Evolutionary conservation across 2,888 invertebrate genomes (phyloP), one percentile per base, ranked within the genome.

Genomic region (Hedya salicella): DNA sequence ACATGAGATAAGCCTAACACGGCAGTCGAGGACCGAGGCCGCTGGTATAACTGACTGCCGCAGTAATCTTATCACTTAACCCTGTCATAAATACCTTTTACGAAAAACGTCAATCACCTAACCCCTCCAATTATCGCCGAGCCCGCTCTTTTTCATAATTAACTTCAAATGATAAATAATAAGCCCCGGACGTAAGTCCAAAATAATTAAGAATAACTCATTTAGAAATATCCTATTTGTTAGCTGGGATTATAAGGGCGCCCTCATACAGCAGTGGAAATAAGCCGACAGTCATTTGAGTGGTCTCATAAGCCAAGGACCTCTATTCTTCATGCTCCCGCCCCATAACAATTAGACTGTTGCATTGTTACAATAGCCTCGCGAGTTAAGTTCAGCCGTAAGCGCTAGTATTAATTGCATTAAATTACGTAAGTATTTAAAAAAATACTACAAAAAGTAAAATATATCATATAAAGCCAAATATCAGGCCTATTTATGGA

Each of bases 111-210:
- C 73, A 73, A 74, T 75, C 75, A 73, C 70, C 70, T 73, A 74
- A 75, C 73, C 74, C 72, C 72, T 75, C 73, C 75, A 76, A 77
- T 75, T 77, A 75, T 71, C 72, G 67, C 70, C 60, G 67, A 44
- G 64, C 61, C 68, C 52, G 67, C 61, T 62, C 66, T 69, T 69
- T 69, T 72, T 21, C 49, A 62, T 56, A 64, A 64, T 64, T 57
- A 49, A 64, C 50, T 44, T 50, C 14, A 25, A 64, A 50, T 42
- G 56, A n/a, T 17, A 57, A 50, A 36, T 64, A 50, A 64, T 64
- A 56, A 63, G 42, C 32, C 25, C 39, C 39, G 46, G 39, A 30
- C 13, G 13, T 57, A 57, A 57, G 42, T 50, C 64, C 32, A 21
- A 36, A 50, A 44, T 57, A 57, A 64, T 64, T 57, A 57, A 57